These are phyloP conservation scores for Ictidomys tridecemlineatus DNA, from an alignment of 2,113 vertebrate genomes.

Conservation along the genomic window DNA sequence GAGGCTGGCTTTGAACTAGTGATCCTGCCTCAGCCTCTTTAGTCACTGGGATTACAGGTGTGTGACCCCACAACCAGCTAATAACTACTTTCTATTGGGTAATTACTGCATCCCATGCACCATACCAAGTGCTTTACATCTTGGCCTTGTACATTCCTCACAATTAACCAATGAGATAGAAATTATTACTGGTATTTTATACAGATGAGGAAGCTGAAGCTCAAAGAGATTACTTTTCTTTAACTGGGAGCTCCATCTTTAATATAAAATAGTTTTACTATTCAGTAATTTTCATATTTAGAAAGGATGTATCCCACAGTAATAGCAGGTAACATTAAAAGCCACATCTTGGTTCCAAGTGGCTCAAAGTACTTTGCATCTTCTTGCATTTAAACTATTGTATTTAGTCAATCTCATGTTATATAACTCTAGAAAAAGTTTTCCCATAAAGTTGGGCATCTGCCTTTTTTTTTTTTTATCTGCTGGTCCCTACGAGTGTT, in stretches of 20 bases:
- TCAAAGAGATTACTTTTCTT: neutral
- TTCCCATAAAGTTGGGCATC: neutral
- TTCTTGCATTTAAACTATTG: neutral
- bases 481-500: neutral
- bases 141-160: neutral
- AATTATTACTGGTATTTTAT: neutral
- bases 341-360: neutral
- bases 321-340: neutral
- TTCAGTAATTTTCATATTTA: neutral
- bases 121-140: neutral
- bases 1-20: too few relatives aligned
- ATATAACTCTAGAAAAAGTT: neutral
- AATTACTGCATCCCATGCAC: neutral
- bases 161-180: neutral
- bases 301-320: neutral
- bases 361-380: neutral
- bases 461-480: neutral
- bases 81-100: neutral
- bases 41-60: too few relatives aligned
- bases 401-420: neutral
- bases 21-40: too few relatives aligned
- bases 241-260: neutral
- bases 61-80: too few relatives aligned
- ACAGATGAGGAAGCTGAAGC: slow-evolving; percentile 20
- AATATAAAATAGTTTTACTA: neutral